Conservation (phyloP, 2,797 vertebrate species). For the Tauraco hartlaubi region DNA sequence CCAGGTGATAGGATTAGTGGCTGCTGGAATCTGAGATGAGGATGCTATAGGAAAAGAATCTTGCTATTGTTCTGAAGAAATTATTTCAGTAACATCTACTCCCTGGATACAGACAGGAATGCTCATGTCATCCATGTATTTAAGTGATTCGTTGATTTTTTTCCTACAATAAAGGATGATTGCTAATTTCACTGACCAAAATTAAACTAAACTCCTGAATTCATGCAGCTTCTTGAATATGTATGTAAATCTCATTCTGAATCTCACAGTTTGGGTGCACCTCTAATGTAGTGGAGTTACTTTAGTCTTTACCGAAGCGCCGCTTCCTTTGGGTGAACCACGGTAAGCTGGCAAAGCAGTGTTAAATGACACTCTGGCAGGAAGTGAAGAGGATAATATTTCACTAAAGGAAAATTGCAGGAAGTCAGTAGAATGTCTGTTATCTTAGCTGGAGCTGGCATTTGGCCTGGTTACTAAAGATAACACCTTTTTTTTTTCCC, state of each 20-base stretch:
- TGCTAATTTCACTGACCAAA: not conserved
- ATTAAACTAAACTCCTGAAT: not conserved
- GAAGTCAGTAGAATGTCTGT: conserved; percentile 68
- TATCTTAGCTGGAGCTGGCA: conserved; percentile 67
- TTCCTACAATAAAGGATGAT: not conserved
- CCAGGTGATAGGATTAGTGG: not conserved
- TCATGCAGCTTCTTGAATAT: not conserved
- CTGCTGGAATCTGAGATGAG: not conserved
- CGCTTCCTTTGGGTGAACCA: not conserved
- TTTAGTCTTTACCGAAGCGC: not conserved
- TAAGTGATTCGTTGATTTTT: not conserved
- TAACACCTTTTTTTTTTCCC: conserved; percentile 59
- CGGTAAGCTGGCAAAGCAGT: not conserved
- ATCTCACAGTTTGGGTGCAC: not conserved
- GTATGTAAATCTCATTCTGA: not conserved
- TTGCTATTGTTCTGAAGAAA: not conserved
- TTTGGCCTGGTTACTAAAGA: conserved; percentile 62
- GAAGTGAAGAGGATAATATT: conserved; percentile 65
- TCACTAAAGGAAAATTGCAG: conserved; percentile 62
- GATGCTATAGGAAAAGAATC: not conserved
- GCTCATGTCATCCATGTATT: not conserved
- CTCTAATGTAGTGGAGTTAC: not conserved
- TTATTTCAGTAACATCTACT: not conserved
- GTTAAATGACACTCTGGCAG: conserved; percentile 48
- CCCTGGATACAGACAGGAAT: not conserved